These are phyloP conservation scores for Idris sp. DNA, from an alignment of 1,140 invertebrate species.

Conservation along the genomic window DNA sequence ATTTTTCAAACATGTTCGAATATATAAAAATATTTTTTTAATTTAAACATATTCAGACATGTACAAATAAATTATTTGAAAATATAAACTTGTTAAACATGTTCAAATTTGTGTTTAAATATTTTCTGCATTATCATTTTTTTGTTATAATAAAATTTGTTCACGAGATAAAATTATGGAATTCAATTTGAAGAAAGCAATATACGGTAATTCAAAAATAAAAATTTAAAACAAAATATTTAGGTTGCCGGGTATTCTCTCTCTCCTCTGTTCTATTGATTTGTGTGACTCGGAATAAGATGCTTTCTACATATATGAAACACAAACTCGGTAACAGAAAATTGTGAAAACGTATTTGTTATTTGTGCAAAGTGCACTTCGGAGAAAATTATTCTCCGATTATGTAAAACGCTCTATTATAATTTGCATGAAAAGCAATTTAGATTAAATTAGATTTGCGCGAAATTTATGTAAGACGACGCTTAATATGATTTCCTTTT, in stretches of 20 bases:
- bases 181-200: no score
- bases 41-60: no score
- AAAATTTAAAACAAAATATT: constrained; percentile 42
- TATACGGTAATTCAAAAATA: no score
- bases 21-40: no score
- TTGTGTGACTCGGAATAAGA: constrained; percentile 38
- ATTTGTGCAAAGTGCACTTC: constrained; percentile 42
- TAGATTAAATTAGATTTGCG: constrained; percentile 59
- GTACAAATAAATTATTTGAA: no score
- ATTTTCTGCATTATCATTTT: no score
- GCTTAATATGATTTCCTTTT: constrained; percentile 43
- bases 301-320: constrained; percentile 19
- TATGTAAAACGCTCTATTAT: constrained; percentile 57
- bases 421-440: constrained; percentile 60
- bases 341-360: constrained; percentile 47
- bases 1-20: no score
- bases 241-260: constrained; percentile 36
- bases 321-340: constrained; percentile 21
- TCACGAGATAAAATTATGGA: no score
- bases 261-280: constrained; percentile 30
- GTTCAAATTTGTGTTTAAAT: no score
- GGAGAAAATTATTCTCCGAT: constrained; percentile 49
- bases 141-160: no score
- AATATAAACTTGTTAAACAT: no score
- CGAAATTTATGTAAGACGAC: constrained; percentile 50